Evolutionary conservation across 2,113 vertebrate genomes (phyloP).

Genomic region (Gadus chalcogrammus): DNA sequence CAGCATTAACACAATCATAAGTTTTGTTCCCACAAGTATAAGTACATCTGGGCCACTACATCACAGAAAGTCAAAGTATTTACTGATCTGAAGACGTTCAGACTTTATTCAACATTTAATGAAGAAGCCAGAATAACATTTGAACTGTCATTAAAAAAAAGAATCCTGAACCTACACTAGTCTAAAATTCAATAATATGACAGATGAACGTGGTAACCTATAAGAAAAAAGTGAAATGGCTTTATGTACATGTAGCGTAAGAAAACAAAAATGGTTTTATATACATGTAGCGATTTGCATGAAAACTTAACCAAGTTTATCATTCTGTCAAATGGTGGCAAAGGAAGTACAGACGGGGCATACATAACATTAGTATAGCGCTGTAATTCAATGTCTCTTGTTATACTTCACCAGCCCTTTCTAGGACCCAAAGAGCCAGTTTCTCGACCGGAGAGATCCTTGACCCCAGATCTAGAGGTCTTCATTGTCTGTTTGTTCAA

Average conservation of each 20-base stretch:
- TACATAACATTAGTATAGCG: conserved; percentile 35
- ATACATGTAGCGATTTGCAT: conserved; percentile 45
- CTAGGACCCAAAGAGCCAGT: conserved; percentile 1
- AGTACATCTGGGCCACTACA: neutral
- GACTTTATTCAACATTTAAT: conserved; percentile 53
- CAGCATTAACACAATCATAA: no score
- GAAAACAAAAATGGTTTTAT: conserved; percentile 58
- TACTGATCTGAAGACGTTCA: conserved; percentile 4
- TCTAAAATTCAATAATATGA: conserved; percentile 14
- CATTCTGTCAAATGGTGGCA: conserved; percentile 42
- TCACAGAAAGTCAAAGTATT: no score
- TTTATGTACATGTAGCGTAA: conserved; percentile 54
- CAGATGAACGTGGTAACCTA: conserved; percentile 38
- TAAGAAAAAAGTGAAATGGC: conserved; percentile 50
- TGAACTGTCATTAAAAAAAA: conserved; percentile 27
- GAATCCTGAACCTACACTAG: conserved; percentile 31
- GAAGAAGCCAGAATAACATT: conserved; percentile 35
- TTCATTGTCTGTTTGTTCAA: conserved; percentile 22
- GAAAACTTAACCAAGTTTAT: conserved; percentile 32
- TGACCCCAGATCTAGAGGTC: conserved; percentile 8
- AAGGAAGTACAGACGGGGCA: conserved; percentile 35
- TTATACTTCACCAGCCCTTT: conserved; percentile 38
- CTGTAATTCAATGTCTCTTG: conserved; percentile 39
- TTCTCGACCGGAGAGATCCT: neutral
- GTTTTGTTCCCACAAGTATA: neutral